These are phyloP conservation scores for Micrasema minimum DNA, from an alignment of 1,140 invertebrate genomes.

Conservation along the genomic window DNA sequence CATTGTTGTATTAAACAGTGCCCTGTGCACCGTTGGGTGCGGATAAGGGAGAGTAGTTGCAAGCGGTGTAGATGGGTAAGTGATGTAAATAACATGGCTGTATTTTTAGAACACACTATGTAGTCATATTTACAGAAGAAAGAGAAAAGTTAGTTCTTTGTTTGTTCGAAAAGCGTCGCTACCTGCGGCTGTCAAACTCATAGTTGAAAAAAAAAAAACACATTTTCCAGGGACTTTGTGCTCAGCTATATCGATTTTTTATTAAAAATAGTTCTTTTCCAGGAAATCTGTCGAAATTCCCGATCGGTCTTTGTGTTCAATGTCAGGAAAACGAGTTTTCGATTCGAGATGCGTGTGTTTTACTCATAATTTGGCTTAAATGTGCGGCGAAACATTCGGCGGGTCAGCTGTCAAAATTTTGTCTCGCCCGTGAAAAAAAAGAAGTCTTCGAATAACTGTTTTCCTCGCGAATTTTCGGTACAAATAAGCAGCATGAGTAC, in stretches of 20 bases:
- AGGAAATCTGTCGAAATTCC: too few relatives aligned
- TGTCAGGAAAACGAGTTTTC: constrained; percentile 2
- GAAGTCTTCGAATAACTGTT: constrained; percentile 2
- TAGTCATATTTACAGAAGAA: constrained; percentile 23
- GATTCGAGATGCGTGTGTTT: neutral
- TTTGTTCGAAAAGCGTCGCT: constrained; percentile 33
- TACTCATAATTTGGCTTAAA: constrained; percentile 24
- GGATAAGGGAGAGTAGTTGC: too few relatives aligned
- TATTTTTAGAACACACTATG: too few relatives aligned
- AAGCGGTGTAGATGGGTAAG: too few relatives aligned
- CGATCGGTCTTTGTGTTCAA: constrained; percentile 8
- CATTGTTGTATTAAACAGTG: too few relatives aligned
- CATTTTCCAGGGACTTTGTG: constrained; percentile 13
- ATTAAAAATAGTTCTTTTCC: constrained; percentile 32
- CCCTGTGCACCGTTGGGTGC: too few relatives aligned
- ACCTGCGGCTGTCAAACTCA: constrained; percentile 36
- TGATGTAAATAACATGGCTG: too few relatives aligned
- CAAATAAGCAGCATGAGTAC: constrained; percentile 62
- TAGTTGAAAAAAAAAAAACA: constrained; percentile 32
- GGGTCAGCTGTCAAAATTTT: constrained; percentile 20
- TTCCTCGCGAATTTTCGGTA: neutral
- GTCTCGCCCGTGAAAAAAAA: constrained; percentile 22
- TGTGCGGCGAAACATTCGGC: neutral
- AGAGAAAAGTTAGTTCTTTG: constrained; percentile 21
- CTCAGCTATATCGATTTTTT: constrained; percentile 40